Percentiles rank a stretch among this genome's conserved stretches.
phyloP scores from a whole-genome alignment of 1,140 invertebrate genomes.

The Mamestra configurata region DNA sequence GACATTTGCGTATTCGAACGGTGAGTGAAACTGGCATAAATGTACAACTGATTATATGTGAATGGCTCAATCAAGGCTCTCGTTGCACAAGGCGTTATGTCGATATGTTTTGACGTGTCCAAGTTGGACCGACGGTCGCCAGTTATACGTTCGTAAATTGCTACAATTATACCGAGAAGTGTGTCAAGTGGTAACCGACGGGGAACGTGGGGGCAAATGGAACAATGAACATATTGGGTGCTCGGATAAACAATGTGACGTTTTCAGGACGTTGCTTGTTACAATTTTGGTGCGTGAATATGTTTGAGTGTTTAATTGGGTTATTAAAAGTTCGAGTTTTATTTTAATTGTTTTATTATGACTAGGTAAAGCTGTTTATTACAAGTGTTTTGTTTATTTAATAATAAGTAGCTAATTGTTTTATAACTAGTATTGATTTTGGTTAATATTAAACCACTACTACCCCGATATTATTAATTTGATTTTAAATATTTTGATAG shows the following conservation, averaged over 20 bases:
- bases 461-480: no score
- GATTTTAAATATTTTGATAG: no score
- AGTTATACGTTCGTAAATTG: slow-evolving; percentile 69
- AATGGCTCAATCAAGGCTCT: slow-evolving; percentile 77
- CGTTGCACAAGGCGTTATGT: slow-evolving; percentile 71
- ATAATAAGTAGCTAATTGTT: no score
- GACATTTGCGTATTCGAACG: slow-evolving; percentile 39
- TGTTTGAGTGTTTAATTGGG: slow-evolving; percentile 2
- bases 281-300: background rate
- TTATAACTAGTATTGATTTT: no score
- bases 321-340: background rate
- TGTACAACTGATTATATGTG: slow-evolving; percentile 72
- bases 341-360: no score
- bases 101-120: slow-evolving; percentile 82
- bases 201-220: slow-evolving; percentile 57
- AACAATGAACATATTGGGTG: background rate
- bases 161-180: slow-evolving; percentile 81
- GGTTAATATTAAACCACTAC: no score
- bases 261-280: background rate
- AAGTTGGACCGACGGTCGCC: slow-evolving; percentile 57
- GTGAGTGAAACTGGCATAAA: slow-evolving; percentile 77
- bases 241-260: slow-evolving; percentile 18
- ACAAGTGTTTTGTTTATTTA: no score
- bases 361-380: no score
- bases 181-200: slow-evolving; percentile 74